phyloP scores from a whole-genome alignment of 2,888 invertebrate species.

The Hoplodrina ambigua region DNA sequence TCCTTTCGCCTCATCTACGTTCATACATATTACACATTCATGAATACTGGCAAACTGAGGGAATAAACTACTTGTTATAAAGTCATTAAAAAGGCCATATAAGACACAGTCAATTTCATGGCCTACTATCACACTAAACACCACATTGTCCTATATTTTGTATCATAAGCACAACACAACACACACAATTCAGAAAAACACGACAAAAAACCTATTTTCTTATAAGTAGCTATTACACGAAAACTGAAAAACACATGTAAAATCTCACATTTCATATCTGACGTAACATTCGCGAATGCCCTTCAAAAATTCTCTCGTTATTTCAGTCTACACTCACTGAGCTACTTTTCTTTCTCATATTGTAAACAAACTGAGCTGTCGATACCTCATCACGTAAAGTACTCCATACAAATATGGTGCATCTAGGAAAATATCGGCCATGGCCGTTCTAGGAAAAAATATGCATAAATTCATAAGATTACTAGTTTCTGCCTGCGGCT shows the following conservation, averaged over 20 bases:
- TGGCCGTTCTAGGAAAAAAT: conserved; percentile 21
- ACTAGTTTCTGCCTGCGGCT: no score
- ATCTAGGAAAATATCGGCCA: conserved; percentile 38
- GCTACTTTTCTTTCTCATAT: conserved; percentile 35
- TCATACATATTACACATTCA: no score
- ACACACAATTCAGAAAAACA: not conserved
- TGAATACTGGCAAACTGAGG: no score
- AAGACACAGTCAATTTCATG: no score
- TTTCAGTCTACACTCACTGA: conserved; percentile 44
- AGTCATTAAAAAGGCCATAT: no score
- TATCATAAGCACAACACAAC: no score
- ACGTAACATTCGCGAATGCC: conserved; percentile 49
- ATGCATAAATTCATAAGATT: conserved; percentile 20
- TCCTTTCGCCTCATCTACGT: no score
- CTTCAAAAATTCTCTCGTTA: conserved; percentile 58
- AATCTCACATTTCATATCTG: conserved; percentile 29
- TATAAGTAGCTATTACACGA: not conserved
- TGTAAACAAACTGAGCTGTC: conserved; percentile 56
- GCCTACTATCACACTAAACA: no score
- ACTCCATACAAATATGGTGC: conserved; percentile 41
- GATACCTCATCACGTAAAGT: conserved; percentile 41
- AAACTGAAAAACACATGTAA: not conserved
- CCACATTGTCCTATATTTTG: no score
- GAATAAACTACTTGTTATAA: no score
- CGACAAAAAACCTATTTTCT: not conserved